These are phyloP conservation scores for Megalonaias nervosa DNA, from an alignment of 1,140 invertebrate species.

Conservation along the genomic window DNA sequence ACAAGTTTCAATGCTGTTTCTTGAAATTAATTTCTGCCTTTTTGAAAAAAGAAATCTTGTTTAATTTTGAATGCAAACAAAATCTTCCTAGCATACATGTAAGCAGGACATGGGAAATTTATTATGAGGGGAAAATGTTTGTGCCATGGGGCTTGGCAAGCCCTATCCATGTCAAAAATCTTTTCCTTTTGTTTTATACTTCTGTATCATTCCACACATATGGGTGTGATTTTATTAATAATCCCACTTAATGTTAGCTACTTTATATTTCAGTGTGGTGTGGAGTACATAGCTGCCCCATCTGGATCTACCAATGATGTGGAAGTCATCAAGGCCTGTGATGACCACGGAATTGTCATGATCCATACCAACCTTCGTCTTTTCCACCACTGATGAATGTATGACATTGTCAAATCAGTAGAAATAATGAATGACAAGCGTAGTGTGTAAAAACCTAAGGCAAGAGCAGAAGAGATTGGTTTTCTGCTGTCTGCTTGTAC, in stretches of 20 bases:
- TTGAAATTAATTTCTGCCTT: too few species aligned
- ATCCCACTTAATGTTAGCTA: neutral
- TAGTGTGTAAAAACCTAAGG: too few species aligned
- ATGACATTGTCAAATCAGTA: too few species aligned
- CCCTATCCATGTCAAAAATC: neutral
- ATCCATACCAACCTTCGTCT: slow-evolving; percentile 93
- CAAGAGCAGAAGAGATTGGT: too few species aligned
- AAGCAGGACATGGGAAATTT: too few species aligned
- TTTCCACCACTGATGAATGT: slow-evolving; percentile 88
- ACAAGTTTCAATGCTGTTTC: too few species aligned
- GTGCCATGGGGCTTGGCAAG: neutral
- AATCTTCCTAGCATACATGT: too few species aligned
- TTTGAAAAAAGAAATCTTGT: too few species aligned
- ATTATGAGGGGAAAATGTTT: too few species aligned
- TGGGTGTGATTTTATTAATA: neutral
- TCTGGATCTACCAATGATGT: slow-evolving; percentile 94
- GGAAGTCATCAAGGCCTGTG: slow-evolving; percentile 91
- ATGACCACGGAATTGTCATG: slow-evolving; percentile 91
- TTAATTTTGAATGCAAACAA: too few species aligned
- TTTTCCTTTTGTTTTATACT: neutral
- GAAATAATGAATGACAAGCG: too few species aligned
- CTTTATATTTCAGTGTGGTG: slow-evolving; percentile 84
- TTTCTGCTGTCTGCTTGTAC: too few species aligned
- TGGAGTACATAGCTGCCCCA: slow-evolving; percentile 93
- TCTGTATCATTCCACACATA: neutral